These are phyloP conservation scores for Eriosoma lanigerum DNA, from an alignment of 1,140 invertebrate species.

Conservation along the genomic window DNA sequence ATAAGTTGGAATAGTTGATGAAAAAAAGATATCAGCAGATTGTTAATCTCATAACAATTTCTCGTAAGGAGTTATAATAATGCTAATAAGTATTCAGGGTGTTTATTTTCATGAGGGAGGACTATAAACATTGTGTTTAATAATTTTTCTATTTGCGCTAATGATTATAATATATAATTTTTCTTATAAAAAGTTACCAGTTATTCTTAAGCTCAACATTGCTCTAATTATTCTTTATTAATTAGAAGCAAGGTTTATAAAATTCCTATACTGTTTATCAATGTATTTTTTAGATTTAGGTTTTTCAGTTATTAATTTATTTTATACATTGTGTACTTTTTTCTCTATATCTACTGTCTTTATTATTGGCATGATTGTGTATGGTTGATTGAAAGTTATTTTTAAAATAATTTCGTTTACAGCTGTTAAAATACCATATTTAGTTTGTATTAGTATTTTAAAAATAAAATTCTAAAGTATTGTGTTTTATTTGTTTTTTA, in stretches of 20 bases:
- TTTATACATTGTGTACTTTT: neutral
- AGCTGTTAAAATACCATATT: neutral
- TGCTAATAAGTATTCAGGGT: no score
- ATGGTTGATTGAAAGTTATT: slow-evolving; percentile 21
- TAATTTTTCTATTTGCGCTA: neutral
- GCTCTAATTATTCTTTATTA: neutral
- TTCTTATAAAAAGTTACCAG: neutral
- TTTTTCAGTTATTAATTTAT: neutral
- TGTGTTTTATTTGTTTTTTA: slow-evolving; percentile 7
- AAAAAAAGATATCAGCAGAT: no score
- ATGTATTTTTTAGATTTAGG: no score
- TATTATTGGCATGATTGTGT: neutral
- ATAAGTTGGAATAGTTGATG: no score
- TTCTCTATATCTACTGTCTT: neutral
- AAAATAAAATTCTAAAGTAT: neutral
- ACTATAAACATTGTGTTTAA: no score
- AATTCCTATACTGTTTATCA: no score
- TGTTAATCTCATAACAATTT: no score
- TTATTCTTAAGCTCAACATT: neutral
- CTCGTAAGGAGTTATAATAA: no score
- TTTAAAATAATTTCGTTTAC: neutral
- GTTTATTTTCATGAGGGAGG: no score
- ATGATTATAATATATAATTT: slow-evolving; percentile 8
- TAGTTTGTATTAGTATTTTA: slow-evolving; percentile 4
- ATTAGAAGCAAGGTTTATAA: neutral